These are phyloP conservation scores for Crepidodera aurea DNA, from an alignment of 2,888 invertebrate species.

Conservation along the genomic window DNA sequence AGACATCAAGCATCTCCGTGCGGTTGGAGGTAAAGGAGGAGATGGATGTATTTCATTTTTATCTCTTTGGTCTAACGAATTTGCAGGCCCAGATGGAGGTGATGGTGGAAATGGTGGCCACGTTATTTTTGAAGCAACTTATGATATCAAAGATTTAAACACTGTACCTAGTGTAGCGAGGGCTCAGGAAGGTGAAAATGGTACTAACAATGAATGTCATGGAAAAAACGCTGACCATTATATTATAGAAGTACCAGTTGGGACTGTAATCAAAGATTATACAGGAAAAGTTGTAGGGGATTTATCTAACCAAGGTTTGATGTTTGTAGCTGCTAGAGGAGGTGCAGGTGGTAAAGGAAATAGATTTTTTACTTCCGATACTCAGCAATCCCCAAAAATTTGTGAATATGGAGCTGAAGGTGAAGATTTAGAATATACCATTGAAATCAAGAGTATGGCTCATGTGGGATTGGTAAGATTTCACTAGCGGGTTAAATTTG, in stretches of 20 bases:
- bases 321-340: constrained; percentile 93
- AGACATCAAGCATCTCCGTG: constrained; percentile 73
- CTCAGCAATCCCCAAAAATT: constrained; percentile 80
- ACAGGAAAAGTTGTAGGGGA: constrained; percentile 72
- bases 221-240: constrained; percentile 82
- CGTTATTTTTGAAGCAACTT: constrained; percentile 81
- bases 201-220: constrained; percentile 76
- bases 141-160: constrained; percentile 74
- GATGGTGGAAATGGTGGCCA: constrained; percentile 97
- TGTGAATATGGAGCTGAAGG: constrained; percentile 89
- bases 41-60: constrained; percentile 92
- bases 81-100: constrained; percentile 94
- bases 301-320: constrained; percentile 70
- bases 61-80: constrained; percentile 81
- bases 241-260: constrained; percentile 81
- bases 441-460: constrained; percentile 93
- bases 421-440: constrained; percentile 73
- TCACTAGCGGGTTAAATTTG: background rate
- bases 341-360: constrained; percentile 98
- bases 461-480: constrained; percentile 83
- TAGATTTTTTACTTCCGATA: constrained; percentile 84
- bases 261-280: constrained; percentile 73
- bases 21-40: constrained; percentile 89
- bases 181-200: constrained; percentile 78
- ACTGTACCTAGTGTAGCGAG: constrained; percentile 68